phyloP scores from a whole-genome alignment of 2,113 vertebrate genomes.

The Petromus typicus region DNA sequence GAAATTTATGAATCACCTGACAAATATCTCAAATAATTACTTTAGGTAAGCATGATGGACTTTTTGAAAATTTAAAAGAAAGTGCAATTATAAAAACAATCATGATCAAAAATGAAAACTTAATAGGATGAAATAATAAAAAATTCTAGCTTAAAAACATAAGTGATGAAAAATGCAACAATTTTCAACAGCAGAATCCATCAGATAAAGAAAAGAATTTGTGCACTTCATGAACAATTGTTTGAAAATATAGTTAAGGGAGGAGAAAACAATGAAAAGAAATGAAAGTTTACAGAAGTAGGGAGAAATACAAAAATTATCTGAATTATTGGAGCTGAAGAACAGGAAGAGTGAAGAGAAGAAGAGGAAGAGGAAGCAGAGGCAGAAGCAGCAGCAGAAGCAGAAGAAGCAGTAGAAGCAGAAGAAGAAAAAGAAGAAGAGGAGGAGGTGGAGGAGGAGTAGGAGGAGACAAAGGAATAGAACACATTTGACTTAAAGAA shows the following conservation, averaged over 20 bases:
- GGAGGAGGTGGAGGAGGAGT: no score
- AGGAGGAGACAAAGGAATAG: background rate
- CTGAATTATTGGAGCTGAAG: background rate
- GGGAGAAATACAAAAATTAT: background rate
- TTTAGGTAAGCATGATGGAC: background rate
- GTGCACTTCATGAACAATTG: background rate
- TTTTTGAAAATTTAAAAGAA: background rate
- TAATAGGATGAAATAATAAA: background rate
- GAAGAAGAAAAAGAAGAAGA: no score
- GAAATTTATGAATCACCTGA: background rate
- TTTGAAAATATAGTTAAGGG: background rate
- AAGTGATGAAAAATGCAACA: background rate
- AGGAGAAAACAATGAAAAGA: background rate
- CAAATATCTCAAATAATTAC: background rate
- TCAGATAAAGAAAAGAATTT: background rate
- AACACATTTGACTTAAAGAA: background rate
- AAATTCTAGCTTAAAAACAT: background rate
- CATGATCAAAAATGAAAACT: background rate
- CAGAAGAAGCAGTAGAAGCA: background rate
- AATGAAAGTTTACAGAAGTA: background rate
- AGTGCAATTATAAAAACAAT: background rate
- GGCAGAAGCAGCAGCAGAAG: no score
- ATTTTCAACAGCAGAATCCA: background rate
- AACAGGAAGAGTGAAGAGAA: background rate
- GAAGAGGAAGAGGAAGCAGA: background rate